A percentile compares a stretch with the other conserved stretches of the same genome.
These are phyloP conservation scores for Lumbricus terrestris DNA, from an alignment of 2,888 invertebrate species.

Conservation along the genomic window DNA sequence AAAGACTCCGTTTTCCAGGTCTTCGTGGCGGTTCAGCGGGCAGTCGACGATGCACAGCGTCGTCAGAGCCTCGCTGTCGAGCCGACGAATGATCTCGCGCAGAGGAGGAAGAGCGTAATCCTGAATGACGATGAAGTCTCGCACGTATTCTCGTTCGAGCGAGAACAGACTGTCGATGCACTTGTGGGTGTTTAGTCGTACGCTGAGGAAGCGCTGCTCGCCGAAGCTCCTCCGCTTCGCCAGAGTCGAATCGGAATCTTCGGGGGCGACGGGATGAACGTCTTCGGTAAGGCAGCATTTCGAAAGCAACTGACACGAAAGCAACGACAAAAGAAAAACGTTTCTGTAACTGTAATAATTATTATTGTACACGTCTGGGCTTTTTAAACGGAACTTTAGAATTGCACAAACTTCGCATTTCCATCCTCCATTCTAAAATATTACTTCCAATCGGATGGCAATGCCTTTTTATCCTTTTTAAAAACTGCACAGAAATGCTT, in stretches of 20 bases:
- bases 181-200: constrained; percentile 40
- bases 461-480: no score
- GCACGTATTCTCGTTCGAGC: constrained; percentile 36
- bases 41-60: constrained; percentile 41
- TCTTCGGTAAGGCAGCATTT: constrained; percentile 38
- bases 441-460: no score
- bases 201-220: constrained; percentile 41
- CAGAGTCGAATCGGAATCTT: constrained; percentile 39
- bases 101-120: constrained; percentile 40
- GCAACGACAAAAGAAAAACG: neutral
- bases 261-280: constrained; percentile 32
- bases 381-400: no score
- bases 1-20: constrained; percentile 21
- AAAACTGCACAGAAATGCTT: no score
- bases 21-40: constrained; percentile 7
- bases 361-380: no score
- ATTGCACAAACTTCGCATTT: no score
- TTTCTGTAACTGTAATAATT: neutral
- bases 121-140: constrained; percentile 40
- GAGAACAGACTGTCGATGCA: constrained; percentile 41
- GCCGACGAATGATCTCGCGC: constrained; percentile 35
- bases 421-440: no score
- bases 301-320: constrained; percentile 41
- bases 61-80: constrained; percentile 36
- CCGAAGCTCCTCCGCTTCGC: constrained; percentile 40